Evolutionary conservation across 2,888 invertebrate species (phyloP).

Genomic region (Alloscopus bannaensis): DNA sequence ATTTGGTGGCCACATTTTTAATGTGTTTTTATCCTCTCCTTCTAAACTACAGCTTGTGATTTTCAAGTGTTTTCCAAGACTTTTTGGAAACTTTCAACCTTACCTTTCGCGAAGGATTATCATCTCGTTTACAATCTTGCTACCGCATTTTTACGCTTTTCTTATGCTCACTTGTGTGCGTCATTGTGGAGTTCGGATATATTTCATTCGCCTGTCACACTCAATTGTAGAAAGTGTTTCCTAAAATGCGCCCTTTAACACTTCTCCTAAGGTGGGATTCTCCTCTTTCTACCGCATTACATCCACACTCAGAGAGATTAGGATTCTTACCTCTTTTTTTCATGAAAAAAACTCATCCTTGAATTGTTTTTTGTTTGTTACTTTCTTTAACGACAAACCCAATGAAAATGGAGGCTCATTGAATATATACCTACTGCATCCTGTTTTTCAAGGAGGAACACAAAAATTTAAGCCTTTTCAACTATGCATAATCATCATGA

Average conservation of each 20-base stretch:
- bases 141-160: slow-evolving; percentile 1
- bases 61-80: background rate
- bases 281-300: background rate
- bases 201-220: slow-evolving; percentile 62
- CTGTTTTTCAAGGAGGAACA: slow-evolving; percentile 35
- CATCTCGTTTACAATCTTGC: slow-evolving; percentile 2
- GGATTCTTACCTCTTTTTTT: slow-evolving; percentile 43
- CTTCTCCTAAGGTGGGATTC: slow-evolving; percentile 11
- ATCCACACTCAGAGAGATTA: background rate
- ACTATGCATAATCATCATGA: slow-evolving; percentile 9
- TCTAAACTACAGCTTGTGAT: too few species aligned
- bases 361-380: slow-evolving; percentile 23
- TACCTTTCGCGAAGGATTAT: slow-evolving; percentile 19
- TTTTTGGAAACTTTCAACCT: background rate
- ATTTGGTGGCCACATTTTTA: slow-evolving; percentile 73
- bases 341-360: slow-evolving; percentile 43
- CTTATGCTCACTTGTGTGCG: slow-evolving; percentile 31
- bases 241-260: slow-evolving; percentile 64
- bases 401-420: background rate
- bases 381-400: slow-evolving; percentile 33
- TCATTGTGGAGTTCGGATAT: slow-evolving; percentile 31
- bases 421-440: slow-evolving; percentile 11
- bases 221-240: slow-evolving; percentile 66
- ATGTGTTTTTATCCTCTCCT: slow-evolving; percentile 19
- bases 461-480: slow-evolving; percentile 24